Base-by-base conservation (phyloP, 1,140 invertebrate species). In the Monochamus saltuarius region DNA sequence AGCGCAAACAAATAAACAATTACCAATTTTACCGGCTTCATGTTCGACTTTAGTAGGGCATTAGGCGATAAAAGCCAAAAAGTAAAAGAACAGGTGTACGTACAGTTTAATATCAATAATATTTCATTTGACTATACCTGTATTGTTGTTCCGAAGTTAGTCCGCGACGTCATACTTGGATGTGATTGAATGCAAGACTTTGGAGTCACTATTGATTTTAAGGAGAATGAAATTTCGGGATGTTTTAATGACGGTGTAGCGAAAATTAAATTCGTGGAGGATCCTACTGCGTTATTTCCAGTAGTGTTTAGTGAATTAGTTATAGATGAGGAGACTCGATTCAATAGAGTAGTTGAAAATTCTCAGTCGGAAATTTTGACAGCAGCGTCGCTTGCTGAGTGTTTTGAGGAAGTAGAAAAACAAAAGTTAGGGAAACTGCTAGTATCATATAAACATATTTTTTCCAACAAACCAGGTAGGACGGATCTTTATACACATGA, bases 71-170 rank as follows among this genome's bases (percentile, higher is more conserved):
- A 29, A 17, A 17, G 6, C n/a, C 46, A 49, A 29, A 29, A 17
- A 9, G 17, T 49, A 17, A 2, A 9, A 13, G 46, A 49, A 9
- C 46, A 49, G 9, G 22, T 29, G n/a, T 49, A 49, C 9, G 2
- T 49, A 9, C n/a, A 14, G 6, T 17, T 49, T 9, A 17, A n/a
- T n/a, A n/a, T n/a, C 11, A 17, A 29, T n/a, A 49, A 49, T n/a
- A 29, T 49, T 2, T n/a, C 2, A 13, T 49, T 29, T 16, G 22
- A 49, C 6, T 49, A n/a, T 6, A 29, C 22, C 2, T 17, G 6
- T n/a, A n/a, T 49, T 49, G 9, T 49, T 13, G 46, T 49, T 2
- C 46, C 46, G 22, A 49, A 49, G 6, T 49, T 49, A 29, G 9
- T 49, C 38, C 46, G 22, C n/a, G 22, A 9, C 9, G 6, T 49